Evolutionary conservation across 2,888 invertebrate genomes (phyloP).

Genomic region (Drosophila mercatorum): DNA sequence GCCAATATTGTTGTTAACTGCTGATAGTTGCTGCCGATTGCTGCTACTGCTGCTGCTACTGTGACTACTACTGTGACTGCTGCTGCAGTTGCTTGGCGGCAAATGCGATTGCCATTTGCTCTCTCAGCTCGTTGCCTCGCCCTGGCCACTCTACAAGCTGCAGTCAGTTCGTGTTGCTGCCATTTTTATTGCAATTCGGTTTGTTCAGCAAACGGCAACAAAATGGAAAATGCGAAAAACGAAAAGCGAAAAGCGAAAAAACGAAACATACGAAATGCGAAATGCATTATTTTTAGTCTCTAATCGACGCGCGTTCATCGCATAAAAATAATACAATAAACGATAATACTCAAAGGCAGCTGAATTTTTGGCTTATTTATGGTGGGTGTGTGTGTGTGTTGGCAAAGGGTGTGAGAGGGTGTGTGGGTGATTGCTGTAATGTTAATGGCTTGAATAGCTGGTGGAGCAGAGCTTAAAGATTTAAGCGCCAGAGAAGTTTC

Average conservation of each 20-base stretch:
- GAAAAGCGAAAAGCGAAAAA: constrained; percentile 2
- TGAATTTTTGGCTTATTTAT: constrained; percentile 53
- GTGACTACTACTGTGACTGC: constrained; percentile 24
- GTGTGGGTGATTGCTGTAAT: neutral
- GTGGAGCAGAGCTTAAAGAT: neutral
- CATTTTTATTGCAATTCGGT: constrained; percentile 69
- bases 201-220: constrained; percentile 38
- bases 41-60: constrained; percentile 29
- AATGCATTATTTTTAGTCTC: constrained; percentile 79
- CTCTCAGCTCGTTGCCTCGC: constrained; percentile 32
- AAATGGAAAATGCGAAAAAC: constrained; percentile 9
- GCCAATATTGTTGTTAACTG: constrained; percentile 81
- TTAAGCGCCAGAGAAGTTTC: neutral
- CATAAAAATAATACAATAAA: constrained; percentile 80
- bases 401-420: neutral
- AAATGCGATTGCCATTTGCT: constrained; percentile 70
- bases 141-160: neutral
- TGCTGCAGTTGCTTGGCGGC: constrained; percentile 47
- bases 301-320: constrained; percentile 80
- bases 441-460: no score
- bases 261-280: constrained; percentile 22
- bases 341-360: constrained; percentile 70
- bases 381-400: constrained; percentile 15
- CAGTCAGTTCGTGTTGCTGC: constrained; percentile 34
- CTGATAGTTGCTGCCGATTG: constrained; percentile 71